Conservation (phyloP, 1,140 invertebrate genomes). For the Brachionus calyciflorus region DNA sequence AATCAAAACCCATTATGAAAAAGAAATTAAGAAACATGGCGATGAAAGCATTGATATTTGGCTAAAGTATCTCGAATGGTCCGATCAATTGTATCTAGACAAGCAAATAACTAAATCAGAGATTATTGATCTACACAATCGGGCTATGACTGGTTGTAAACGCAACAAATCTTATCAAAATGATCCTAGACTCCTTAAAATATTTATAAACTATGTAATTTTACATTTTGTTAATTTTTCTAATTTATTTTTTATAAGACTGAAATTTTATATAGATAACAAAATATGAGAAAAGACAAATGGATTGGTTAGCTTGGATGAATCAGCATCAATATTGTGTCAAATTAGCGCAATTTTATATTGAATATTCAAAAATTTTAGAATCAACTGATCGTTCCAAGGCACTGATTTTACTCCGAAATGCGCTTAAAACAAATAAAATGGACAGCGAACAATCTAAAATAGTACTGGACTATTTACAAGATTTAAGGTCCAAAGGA, state of each 20-base stretch:
- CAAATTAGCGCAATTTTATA: conserved; percentile 20
- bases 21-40: conserved; percentile 1
- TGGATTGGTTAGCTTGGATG: conserved; percentile 22
- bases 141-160: conserved; percentile 14
- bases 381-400: background rate
- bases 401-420: background rate
- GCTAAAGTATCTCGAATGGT: conserved; percentile 18
- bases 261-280: background rate
- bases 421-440: background rate
- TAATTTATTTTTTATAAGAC: background rate
- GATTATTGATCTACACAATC: conserved; percentile 5
- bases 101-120: background rate
- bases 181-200: background rate
- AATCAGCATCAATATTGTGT: conserved; percentile 18
- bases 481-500: background rate
- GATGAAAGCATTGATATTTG: conserved; percentile 21
- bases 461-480: conserved; percentile 9
- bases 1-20: background rate
- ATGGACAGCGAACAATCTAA: background rate
- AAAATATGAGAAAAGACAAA: background rate
- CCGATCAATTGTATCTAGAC: background rate
- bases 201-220: conserved; percentile 9
- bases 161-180: conserved; percentile 26
- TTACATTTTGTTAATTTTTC: background rate
- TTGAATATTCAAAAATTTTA: conserved; percentile 13